These are phyloP conservation scores for Unio pictorum DNA, from an alignment of 2,888 invertebrate genomes.

Conservation along the genomic window DNA sequence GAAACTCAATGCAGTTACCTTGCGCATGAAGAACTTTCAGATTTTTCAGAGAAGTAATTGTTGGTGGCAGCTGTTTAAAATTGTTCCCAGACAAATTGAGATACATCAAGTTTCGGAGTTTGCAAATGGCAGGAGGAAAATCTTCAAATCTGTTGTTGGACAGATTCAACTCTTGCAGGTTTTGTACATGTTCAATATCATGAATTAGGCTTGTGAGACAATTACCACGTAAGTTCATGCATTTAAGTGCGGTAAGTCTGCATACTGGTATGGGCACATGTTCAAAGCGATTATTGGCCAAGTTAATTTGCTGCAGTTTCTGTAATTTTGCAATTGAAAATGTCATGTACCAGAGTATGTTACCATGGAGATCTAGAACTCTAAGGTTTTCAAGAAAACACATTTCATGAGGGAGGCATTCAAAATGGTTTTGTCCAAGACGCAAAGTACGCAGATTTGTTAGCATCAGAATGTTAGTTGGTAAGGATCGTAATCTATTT, in stretches of 20 bases:
- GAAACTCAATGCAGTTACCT: slow-evolving; percentile 50
- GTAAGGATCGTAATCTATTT: slow-evolving; percentile 54
- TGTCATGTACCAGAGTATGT: slow-evolving; percentile 66
- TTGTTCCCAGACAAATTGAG: slow-evolving; percentile 57
- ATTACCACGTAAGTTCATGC: slow-evolving; percentile 55
- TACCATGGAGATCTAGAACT: slow-evolving; percentile 61
- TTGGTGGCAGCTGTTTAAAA: slow-evolving; percentile 47
- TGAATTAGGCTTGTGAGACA: slow-evolving; percentile 57
- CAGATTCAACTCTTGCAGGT: slow-evolving; percentile 61
- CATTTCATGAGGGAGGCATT: slow-evolving; percentile 62
- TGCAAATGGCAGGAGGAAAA: slow-evolving; percentile 49
- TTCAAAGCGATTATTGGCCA: slow-evolving; percentile 65
- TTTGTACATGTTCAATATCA: slow-evolving; percentile 58
- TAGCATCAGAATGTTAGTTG: slow-evolving; percentile 43
- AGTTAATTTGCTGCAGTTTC: slow-evolving; percentile 55
- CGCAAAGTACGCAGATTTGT: slow-evolving; percentile 42
- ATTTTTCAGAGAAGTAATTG: slow-evolving; percentile 41
- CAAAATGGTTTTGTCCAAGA: slow-evolving; percentile 62
- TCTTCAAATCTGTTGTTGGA: slow-evolving; percentile 59
- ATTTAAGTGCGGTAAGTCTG: slow-evolving; percentile 47
- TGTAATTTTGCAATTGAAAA: slow-evolving; percentile 56
- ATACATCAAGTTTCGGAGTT: slow-evolving; percentile 50
- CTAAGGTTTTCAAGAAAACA: slow-evolving; percentile 56
- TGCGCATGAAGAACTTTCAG: slow-evolving; percentile 59
- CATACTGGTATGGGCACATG: slow-evolving; percentile 60